These are phyloP conservation scores for Myiotriccus ornatus DNA, from an alignment of 2,797 vertebrate genomes.

Conservation along the genomic window DNA sequence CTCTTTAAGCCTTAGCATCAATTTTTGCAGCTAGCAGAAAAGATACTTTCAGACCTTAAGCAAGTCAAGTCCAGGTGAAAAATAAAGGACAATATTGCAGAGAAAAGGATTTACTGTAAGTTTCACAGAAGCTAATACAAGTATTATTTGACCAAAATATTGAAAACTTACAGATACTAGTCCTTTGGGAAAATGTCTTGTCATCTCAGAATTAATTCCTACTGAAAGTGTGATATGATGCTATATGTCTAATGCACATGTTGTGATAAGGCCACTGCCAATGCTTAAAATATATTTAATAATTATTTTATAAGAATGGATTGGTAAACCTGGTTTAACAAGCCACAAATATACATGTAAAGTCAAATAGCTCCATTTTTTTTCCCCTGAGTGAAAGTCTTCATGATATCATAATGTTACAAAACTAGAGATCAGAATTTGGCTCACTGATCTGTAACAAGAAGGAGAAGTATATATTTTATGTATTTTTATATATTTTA, in stretches of 20 bases:
- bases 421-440: background rate
- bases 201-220: background rate
- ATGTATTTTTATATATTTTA: background rate
- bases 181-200: background rate
- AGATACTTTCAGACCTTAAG: background rate
- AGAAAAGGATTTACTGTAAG: background rate
- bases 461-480: background rate
- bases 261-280: background rate
- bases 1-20: background rate
- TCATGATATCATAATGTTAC: background rate
- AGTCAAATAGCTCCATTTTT: background rate
- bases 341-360: fast-evolving
- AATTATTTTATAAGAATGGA: background rate
- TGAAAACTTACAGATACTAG: background rate
- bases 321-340: background rate
- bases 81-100: background rate
- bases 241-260: background rate
- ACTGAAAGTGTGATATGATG: background rate
- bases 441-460: background rate
- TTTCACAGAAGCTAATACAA: background rate
- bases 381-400: background rate
- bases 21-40: background rate
- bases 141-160: background rate
- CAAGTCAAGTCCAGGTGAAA: background rate
- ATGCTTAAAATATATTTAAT: background rate